Base-by-base conservation (phyloP, 1,140 invertebrate species). In the Ooceraea biroi region DNA sequence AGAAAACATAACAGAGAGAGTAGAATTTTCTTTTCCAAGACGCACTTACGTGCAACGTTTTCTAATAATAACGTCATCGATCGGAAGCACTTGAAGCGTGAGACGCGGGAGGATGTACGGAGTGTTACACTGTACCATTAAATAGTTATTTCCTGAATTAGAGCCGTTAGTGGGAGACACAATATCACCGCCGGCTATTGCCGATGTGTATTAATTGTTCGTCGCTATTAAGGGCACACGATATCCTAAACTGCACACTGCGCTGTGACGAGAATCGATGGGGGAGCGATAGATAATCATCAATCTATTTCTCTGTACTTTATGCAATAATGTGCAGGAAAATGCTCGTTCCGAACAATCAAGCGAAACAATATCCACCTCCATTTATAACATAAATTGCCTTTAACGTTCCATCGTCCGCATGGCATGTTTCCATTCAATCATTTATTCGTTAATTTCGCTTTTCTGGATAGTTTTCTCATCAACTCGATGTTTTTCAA, bases 81-180 rank as follows among this genome's bases (percentile, higher is more conserved):
- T 57, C 52, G 66, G 17, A 55, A 77, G 30, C 41, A 63, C 61
- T 55, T 46, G n/a, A 25, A 36, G 41, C 25, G 19, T 58, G 52
- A 55, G 46, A 60, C 22, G 52, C 36, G 65, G 41, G 52, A 10
- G 27, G 36, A 36, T 36, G 36, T 7, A 36, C 22, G n/a, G n/a
- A n/a, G n/a, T 36, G 57, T 36, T 36, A 36, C 36, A 7, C 52
- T 72, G 68, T 50, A 55, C 30, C 58, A 52, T 74, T 83, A 83
- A 74, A 76, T 41, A 73, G 36, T 83, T 63, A 76, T 50, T 83
- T 83, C 60, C 71, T 61, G 30, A 74, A 83, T 82, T 82, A 82
- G 57, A 61, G 12, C 52, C 46, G 46, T 63, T 74, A 48, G 46
- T 27, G 30, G 46, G 46, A 74, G 61, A 63, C 12, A 63, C 44